Evolutionary conservation across 2,888 invertebrate genomes (phyloP).

Genomic region (Anarsia innoxiella): DNA sequence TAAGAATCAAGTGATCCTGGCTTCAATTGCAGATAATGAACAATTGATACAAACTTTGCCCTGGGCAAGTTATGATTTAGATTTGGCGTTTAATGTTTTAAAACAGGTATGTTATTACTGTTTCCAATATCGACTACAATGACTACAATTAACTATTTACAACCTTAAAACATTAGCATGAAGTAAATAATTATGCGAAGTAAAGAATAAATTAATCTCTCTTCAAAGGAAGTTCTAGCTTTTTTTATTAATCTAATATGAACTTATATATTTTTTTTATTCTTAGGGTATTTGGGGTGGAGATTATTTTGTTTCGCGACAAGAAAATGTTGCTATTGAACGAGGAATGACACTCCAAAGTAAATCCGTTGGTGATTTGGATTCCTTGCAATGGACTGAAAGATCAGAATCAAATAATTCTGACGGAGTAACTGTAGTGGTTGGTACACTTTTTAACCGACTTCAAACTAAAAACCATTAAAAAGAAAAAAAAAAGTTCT

Average conservation of each 20-base stretch:
- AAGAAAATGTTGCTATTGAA: slow-evolving; percentile 12
- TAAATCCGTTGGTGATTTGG: slow-evolving; percentile 26
- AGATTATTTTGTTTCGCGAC: slow-evolving; percentile 27
- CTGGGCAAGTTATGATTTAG: slow-evolving; percentile 18
- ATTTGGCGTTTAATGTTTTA: slow-evolving; percentile 31
- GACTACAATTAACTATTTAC: too few species aligned
- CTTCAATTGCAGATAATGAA: slow-evolving; percentile 29
- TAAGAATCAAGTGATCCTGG: slow-evolving; percentile 29
- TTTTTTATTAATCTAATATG: too few species aligned
- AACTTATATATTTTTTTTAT: slow-evolving; percentile 6
- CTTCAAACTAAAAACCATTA: too few species aligned
- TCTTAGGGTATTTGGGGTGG: slow-evolving; percentile 30
- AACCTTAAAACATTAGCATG: too few species aligned
- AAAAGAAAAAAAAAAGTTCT: too few species aligned
- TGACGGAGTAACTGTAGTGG: too few species aligned
- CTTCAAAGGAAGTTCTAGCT: too few species aligned
- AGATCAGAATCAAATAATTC: slow-evolving; percentile 11
- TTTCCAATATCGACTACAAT: too few species aligned
- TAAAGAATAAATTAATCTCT: too few species aligned
- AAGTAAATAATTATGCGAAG: too few species aligned
- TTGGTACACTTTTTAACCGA: too few species aligned
- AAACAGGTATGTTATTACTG: slow-evolving; percentile 31
- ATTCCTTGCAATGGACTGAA: slow-evolving; percentile 37
- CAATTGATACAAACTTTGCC: slow-evolving; percentile 30
- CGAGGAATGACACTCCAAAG: slow-evolving; percentile 22